Evolutionary conservation across 1,140 invertebrate species (phyloP).

Genomic region (Pantala flavescens): DNA sequence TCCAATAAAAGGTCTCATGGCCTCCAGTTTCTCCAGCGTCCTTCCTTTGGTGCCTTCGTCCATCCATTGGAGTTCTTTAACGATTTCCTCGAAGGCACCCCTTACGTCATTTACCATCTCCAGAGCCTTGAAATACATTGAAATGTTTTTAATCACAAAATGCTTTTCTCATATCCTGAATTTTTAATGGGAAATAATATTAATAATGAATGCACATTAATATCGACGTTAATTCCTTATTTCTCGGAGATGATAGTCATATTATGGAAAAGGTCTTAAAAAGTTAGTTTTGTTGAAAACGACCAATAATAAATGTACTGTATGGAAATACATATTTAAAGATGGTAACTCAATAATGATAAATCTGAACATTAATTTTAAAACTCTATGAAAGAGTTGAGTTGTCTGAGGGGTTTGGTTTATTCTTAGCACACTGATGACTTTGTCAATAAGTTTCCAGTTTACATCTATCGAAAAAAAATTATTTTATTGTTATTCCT

Average conservation of each 20-base stretch:
- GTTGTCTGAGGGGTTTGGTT: no score
- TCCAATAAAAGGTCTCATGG: conserved; percentile 30
- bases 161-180: background rate
- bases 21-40: conserved; percentile 27
- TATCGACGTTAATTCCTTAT: background rate
- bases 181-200: background rate
- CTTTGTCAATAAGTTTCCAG: no score
- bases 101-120: conserved; percentile 67
- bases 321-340: no score
- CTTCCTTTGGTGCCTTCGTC: conserved; percentile 30
- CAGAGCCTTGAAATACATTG: conserved; percentile 45
- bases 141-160: background rate
- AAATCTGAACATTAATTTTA: no score
- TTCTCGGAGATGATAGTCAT: background rate
- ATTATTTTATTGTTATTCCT: no score
- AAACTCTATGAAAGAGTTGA: no score
- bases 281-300: no score
- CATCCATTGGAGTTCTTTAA: conserved; percentile 43
- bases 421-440: no score
- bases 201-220: background rate
- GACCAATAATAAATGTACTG: no score
- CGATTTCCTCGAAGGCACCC: conserved; percentile 55
- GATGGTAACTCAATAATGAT: no score
- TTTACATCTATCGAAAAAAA: no score
- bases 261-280: no score